Evolutionary conservation across 1,140 invertebrate species (phyloP), one percentile per base, ranked within the genome.

Genomic region (Adelges cooleyi): DNA sequence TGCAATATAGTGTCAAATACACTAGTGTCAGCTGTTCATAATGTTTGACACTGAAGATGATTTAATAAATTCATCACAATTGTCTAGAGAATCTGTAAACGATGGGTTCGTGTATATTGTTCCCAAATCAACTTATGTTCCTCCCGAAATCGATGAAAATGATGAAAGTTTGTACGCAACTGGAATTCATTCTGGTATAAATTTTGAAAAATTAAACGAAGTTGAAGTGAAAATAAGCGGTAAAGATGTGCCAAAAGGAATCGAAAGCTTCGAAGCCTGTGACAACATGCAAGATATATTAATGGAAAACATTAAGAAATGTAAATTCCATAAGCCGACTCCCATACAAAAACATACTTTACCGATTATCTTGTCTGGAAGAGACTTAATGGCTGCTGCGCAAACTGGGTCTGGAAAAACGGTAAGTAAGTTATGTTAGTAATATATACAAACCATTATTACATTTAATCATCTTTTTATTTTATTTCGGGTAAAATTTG

Each of bases 351-450:
- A 95, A 71, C 77, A 87, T 69, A 83, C 90, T 0, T 85, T 97
- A 44, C 92, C 95, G 0, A 86, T 89, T 11, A 84, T 97, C 29
- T 74, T 84, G 71, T 76, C 67, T 0, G 84, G 85, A 3, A 74
- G 90, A 48, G 94, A 98, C 78, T 70, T 98, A 10, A 98, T 98
- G 92, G 93, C 86, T 0, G 97, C 94, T 74, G 94, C 95, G 0
- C 94, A 98, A 76, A 98, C 95, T 42, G 95, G 95, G 1, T 96
- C 92, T 0, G 95, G 95, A 40, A 98, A 98, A 81, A 96, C 92
- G n/a, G 80, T 81, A 75, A 75, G 73, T 42, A 53, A 53, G n/a
- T n/a, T n/a, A n/a, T n/a, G n/a, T n/a, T n/a, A n/a, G n/a, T n/a
- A n/a, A n/a, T n/a, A n/a, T n/a, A n/a, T n/a, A n/a, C n/a, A n/a